phyloP scores from a whole-genome alignment of 2,888 invertebrate genomes.

The Caenorhabditis uteleia region DNA sequence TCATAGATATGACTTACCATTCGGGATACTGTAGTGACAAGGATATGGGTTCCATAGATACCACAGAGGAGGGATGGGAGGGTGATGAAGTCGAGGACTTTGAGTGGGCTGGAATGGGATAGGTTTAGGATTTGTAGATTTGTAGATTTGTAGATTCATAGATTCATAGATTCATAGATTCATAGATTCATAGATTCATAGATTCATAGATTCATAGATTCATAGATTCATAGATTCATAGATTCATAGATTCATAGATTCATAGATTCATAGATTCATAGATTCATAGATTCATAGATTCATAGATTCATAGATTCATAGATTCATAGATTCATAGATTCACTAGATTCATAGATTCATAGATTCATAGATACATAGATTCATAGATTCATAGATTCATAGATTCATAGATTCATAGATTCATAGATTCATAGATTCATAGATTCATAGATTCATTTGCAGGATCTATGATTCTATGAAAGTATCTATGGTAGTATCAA shows the following conservation, averaged over 20 bases:
- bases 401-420: too few relatives aligned
- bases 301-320: too few relatives aligned
- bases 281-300: too few relatives aligned
- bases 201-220: neutral
- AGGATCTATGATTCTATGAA: slow-evolving; percentile 3
- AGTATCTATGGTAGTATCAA: neutral
- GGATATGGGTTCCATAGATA: slow-evolving; percentile 68
- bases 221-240: neutral
- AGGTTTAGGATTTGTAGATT: too few relatives aligned
- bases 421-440: neutral
- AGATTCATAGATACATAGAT: too few relatives aligned
- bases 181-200: neutral
- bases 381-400: neutral
- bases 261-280: too few relatives aligned
- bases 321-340: too few relatives aligned
- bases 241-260: too few relatives aligned
- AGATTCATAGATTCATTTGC: too few relatives aligned
- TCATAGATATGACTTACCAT: slow-evolving; percentile 50
- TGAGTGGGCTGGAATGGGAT: slow-evolving; percentile 51
- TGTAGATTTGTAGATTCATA: too few relatives aligned
- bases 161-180: neutral
- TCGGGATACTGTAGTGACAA: slow-evolving; percentile 65
- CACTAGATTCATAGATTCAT: too few relatives aligned
- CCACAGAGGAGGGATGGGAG: slow-evolving; percentile 63
- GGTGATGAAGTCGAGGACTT: slow-evolving; percentile 64